Evolutionary conservation across 2,888 invertebrate genomes (phyloP), one percentile per base, ranked within the genome.

Genomic region (Ischnura elegans): DNA sequence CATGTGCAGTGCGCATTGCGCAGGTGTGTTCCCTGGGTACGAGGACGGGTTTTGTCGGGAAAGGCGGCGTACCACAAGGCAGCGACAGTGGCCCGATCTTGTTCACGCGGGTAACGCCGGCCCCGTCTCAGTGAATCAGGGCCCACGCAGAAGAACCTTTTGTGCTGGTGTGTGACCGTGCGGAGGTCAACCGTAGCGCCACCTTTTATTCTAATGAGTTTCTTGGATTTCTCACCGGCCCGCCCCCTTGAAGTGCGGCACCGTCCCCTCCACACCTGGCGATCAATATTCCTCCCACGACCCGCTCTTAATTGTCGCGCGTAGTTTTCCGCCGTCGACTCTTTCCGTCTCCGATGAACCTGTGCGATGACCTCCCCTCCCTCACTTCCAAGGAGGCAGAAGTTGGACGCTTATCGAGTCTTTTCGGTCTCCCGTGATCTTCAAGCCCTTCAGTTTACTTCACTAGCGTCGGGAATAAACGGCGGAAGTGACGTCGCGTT

Each of bases 401-500:
- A 76, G 61, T n/a, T 25, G 25, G 61, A 61, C 25, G 76, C 76
- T 76, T 76, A 76, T 76, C 76, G 36, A 76, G 76, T 36, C 76
- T 36, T 8, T 36, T 36, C n/a, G 29, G 36, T 76, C 36, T 76
- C 6, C 13, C 29, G 29, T 76, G 76, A 76, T 76, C 76, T 76
- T 76, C 76, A 55, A n/a, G 42, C 61, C 55, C 55, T 90, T 55
- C 8, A 55, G n/a, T 66, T 90, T 90, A 42, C 61, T 90, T 43
- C 61, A 90, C 61, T 19, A 90, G 90, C n/a, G 10, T 90, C 29
- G 66, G 76, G 76, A 90, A 61, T 55, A 90, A 90, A 90, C 61
- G 90, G 61, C 90, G 61, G 90, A 90, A 90, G 61, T 90, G 90
- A 61, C 90, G 90, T 43, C 43, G 43, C 16, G 45, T 4, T 43